These are phyloP conservation scores for Microctenopoma lineatum DNA, from an alignment of 2,797 vertebrate genomes.

Conservation along the genomic window DNA sequence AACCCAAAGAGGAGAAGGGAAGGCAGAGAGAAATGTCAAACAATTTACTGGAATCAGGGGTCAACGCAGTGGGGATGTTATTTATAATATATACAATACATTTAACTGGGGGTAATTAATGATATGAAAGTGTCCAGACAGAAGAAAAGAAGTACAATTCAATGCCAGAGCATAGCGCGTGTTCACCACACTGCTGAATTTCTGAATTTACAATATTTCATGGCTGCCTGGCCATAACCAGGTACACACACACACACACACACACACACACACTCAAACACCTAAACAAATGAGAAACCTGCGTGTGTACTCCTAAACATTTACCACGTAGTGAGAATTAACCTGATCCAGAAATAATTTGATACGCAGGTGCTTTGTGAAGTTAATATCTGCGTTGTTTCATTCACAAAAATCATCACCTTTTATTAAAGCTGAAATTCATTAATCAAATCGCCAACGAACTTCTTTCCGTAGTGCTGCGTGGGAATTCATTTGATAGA, in stretches of 20 bases:
- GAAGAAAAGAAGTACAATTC: too few relatives aligned
- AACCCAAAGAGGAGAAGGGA: not conserved
- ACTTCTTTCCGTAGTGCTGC: not conserved
- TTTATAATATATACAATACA: too few relatives aligned
- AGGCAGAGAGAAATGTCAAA: not conserved
- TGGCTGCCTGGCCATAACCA: not conserved
- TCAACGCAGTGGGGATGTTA: not conserved
- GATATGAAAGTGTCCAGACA: too few relatives aligned
- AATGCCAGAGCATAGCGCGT: too few relatives aligned
- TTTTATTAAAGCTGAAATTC: not conserved
- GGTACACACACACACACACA: not conserved
- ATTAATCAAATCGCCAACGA: not conserved
- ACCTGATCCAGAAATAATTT: not conserved
- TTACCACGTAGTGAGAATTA: too few relatives aligned
- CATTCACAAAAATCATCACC: slow-evolving; percentile 11
- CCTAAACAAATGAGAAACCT: not conserved
- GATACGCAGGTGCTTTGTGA: not conserved
- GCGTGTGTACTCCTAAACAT: not conserved
- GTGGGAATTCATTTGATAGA: not conserved
- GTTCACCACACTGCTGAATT: not conserved
- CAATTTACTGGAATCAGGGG: not conserved
- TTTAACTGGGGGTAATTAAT: too few relatives aligned
- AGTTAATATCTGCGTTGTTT: slow-evolving; percentile 1
- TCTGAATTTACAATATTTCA: not conserved
- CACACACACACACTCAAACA: slow-evolving; percentile 7